Base-by-base conservation (phyloP, 2,888 invertebrate species). In the Liopterus haemorrhoidalis region DNA sequence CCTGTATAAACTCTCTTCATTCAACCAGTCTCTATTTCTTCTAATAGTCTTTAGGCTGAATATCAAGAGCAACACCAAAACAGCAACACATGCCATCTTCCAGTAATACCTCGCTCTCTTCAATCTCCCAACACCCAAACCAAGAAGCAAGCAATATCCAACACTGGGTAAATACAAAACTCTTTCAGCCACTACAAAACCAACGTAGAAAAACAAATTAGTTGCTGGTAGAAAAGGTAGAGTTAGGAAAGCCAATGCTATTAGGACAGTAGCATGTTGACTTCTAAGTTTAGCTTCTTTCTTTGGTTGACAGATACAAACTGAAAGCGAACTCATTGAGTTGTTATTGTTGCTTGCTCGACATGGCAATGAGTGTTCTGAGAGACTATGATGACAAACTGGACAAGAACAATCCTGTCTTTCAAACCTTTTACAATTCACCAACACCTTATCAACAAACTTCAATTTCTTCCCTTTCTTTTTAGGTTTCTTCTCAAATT, bases 181-280 rank as follows among this genome's bases (percentile, higher is more conserved):
- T 53, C 96, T 78, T 71, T 97, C 97, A 48, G 96, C 97, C 43
- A 96, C 87, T 55, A 97, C 96, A 70, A 97, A 97, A 37, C 97
- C 97, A 49, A 97, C 96, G 70, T 96, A 95, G 74, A 95, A 94
- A 70, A 96, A 84, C 58, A 95, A 72, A 76, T 97, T 97, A 59
- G 91, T 86, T 51, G 96, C 95, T 52, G 95, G 96, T 62, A 96
- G 75, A 72, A 95, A 96, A 50, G 96, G 94, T 57, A 96, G 74
- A 55, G 86, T 79, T 64, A 94, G 77, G 62, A 96, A 81, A 39
- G 85, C 80, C 53, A 83, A 72, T 56, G 81, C 78, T 68, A 81
- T 73, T 48, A 83, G 64, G 58, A 71, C 50, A 31, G 65, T 58
- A 39, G 35, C 37, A 24, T 43, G 16, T 14, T 37, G 56, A 3